Evolutionary conservation across 2,797 vertebrate genomes (phyloP).

Genomic region (Melanotaenia parkinsoni): DNA sequence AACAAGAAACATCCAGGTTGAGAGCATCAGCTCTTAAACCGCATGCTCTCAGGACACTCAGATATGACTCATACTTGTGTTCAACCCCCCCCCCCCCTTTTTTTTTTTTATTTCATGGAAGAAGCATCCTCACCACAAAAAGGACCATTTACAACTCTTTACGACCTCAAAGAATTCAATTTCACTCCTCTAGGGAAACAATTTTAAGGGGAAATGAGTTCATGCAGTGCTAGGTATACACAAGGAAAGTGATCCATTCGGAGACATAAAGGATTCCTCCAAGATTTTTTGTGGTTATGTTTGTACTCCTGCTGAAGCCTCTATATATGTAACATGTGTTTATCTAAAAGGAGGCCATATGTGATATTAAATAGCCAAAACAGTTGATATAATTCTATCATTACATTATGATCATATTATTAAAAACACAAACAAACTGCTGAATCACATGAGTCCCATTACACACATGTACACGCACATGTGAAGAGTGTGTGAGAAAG

Average conservation of each 20-base stretch:
- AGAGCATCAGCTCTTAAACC: slow-evolving; percentile 35
- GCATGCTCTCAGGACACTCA: slow-evolving; percentile 34
- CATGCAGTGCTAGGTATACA: slow-evolving; percentile 36
- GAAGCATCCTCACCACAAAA: slow-evolving; percentile 38
- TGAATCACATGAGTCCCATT: slow-evolving; percentile 15
- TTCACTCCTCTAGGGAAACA: slow-evolving; percentile 33
- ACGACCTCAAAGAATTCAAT: slow-evolving; percentile 18
- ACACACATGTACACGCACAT: slow-evolving; percentile 17
- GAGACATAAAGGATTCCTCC: slow-evolving; percentile 49
- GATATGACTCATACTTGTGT: slow-evolving; percentile 46
- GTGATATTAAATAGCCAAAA: slow-evolving; percentile 37
- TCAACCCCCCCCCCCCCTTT: too few relatives aligned
- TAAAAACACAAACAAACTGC: slow-evolving; percentile 17
- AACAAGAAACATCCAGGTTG: slow-evolving; percentile 40
- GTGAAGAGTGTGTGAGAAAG: background rate
- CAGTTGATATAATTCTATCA: slow-evolving; percentile 42
- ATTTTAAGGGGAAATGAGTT: slow-evolving; percentile 47
- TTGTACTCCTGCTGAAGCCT: slow-evolving; percentile 18
- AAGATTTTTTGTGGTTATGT: slow-evolving; percentile 58
- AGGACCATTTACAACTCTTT: slow-evolving; percentile 39
- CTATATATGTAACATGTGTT: slow-evolving; percentile 28
- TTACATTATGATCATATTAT: slow-evolving; percentile 42
- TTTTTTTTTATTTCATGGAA: slow-evolving; percentile 19
- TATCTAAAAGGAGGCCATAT: slow-evolving; percentile 26
- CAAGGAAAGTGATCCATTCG: slow-evolving; percentile 52